These are phyloP conservation scores for Virgularia gustaviana DNA, from an alignment of 92 coral and sea anemone genomes.

Conservation along the genomic window DNA sequence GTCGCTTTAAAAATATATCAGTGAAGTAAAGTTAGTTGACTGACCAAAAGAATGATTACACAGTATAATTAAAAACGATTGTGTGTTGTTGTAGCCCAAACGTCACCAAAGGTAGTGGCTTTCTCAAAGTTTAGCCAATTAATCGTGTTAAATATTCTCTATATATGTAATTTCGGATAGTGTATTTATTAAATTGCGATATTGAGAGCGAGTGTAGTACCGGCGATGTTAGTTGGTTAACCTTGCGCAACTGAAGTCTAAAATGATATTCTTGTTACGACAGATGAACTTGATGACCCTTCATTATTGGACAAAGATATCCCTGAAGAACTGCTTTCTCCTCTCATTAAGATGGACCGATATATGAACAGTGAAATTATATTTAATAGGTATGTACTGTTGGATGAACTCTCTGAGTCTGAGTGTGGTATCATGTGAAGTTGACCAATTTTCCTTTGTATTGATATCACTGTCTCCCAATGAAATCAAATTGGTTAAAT, in stretches of 20 bases:
- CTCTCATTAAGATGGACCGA: slow-evolving; percentile 85
- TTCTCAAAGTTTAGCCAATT: no score
- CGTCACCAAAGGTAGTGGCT: no score
- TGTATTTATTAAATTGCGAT: no score
- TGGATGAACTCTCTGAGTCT: slow-evolving; percentile 24
- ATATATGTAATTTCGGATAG: no score
- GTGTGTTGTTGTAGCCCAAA: no score
- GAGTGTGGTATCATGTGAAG: background rate
- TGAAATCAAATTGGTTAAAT: background rate
- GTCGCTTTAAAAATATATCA: no score
- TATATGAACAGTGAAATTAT: slow-evolving; percentile 96
- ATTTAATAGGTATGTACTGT: slow-evolving; percentile 89
- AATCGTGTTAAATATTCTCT: no score
- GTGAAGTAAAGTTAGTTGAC: no score
- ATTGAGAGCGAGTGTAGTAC: no score
- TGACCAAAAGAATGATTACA: no score
- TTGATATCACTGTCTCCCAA: slow-evolving; percentile 3
- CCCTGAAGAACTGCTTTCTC: slow-evolving; percentile 81
- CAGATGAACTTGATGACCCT: slow-evolving; percentile 74
- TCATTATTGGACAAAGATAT: slow-evolving; percentile 76
- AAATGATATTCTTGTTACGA: background rate
- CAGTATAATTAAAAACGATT: no score
- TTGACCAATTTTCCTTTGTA: background rate
- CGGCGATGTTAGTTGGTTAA: no score
- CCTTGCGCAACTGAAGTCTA: slow-evolving; percentile 18